Conservation (phyloP, 2,797 vertebrate species). For the Synaphobranchus kaupii region DNA sequence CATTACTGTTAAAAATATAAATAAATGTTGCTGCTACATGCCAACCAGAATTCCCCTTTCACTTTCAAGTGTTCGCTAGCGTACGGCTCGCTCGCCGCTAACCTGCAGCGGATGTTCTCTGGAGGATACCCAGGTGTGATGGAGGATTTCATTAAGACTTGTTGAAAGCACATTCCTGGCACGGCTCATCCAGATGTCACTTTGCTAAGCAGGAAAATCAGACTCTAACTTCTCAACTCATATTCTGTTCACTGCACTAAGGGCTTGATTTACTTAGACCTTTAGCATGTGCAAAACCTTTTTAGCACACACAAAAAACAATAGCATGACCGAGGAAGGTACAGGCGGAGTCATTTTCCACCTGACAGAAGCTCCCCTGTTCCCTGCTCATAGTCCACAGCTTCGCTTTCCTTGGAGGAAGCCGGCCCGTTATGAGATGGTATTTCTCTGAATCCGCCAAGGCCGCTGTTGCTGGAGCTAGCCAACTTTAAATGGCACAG, state of each 20-base stretch:
- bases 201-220: neutral
- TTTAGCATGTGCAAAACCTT: too few relatives aligned
- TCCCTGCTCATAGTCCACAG: neutral
- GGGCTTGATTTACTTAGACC: too few relatives aligned
- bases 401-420: neutral
- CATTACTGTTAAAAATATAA: neutral
- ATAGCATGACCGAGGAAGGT: neutral
- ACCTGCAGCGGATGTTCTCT: neutral
- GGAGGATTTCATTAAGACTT: neutral
- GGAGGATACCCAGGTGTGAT: neutral
- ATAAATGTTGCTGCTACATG: neutral
- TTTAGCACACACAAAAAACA: too few relatives aligned
- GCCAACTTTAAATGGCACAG: neutral
- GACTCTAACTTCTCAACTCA: neutral
- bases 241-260: neutral
- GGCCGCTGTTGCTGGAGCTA: neutral
- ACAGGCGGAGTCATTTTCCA: neutral
- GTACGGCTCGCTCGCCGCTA: neutral
- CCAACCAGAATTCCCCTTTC: neutral
- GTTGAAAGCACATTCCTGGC: neutral
- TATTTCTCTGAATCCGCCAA: neutral
- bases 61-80: neutral
- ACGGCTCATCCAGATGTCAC: neutral
- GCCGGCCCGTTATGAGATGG: neutral
- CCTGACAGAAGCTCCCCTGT: neutral